Base-by-base conservation (phyloP, 2,113 vertebrate species). In the Halcyon malimbica region DNA sequence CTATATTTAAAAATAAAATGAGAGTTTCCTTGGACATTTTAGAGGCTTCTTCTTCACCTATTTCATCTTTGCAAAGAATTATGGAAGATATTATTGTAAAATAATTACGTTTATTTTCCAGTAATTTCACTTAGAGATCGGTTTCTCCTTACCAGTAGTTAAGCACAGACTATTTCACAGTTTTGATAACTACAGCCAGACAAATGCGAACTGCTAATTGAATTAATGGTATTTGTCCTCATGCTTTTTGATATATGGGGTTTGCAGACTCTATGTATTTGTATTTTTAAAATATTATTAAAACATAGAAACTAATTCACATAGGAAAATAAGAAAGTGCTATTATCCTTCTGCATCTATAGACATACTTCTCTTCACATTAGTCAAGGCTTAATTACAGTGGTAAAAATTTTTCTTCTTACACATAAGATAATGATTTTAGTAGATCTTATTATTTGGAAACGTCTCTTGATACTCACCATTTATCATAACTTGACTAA, bases 341-440 rank as follows among this genome's bases (percentile, higher is more conserved):
- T 63, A 46, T 83, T 76, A 74, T 70, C 21, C 35, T 83, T 88
- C 46, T 83, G 33, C 15, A 57, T 81, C 51, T 74, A 35, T 18
- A 90, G 82, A 50, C 37, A 65, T 76, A 8, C 65, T 70, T 88
- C 67, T 85, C 28, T 86, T 37, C 57, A n/a, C 28, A 46, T 79
- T 68, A 92, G 42, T 90, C 67, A 85, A 86, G 41, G 35, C 88
- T 96, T 65, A 96, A 88, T 83, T 96, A 68, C 42, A 75, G 23
- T 44, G n/a, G 21, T 64, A 53, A 86, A 75, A n/a, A 23, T 86
- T 91, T 77, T 94, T 56, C 60, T 84, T 81, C 57, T 75, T 83
- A 75, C n/a, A 31, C 31, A 14, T 71, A 70, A 83, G 70, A 86
- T 56, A 76, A n/a, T 62, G 13, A 31, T 79, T 80, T 92, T 62